Evolutionary conservation across 2,797 vertebrate species (phyloP).

Genomic region (Lepus oiostolus): DNA sequence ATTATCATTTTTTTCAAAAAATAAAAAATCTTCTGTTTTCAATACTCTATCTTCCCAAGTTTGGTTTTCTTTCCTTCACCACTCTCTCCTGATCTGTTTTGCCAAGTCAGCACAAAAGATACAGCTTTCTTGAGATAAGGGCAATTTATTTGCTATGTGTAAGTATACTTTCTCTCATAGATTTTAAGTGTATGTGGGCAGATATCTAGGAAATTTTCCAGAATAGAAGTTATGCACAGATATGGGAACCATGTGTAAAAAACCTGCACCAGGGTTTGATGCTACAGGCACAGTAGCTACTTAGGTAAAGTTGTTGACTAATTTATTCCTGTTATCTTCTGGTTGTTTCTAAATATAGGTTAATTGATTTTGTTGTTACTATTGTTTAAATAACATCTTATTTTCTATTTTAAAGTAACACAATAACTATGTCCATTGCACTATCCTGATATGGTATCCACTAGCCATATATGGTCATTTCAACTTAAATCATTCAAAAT

Average conservation of each 20-base stretch:
- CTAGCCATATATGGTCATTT: slow-evolving; percentile 3
- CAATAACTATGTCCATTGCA: not conserved
- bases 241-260: slow-evolving; percentile 17
- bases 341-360: not conserved
- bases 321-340: slow-evolving; percentile 24
- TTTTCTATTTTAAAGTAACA: slow-evolving; percentile 21
- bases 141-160: slow-evolving; percentile 27
- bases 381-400: slow-evolving; percentile 24
- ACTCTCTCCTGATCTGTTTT: not conserved
- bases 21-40: not conserved
- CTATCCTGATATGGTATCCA: not conserved
- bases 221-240: not conserved
- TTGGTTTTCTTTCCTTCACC: slow-evolving; percentile 42
- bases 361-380: slow-evolving; percentile 16
- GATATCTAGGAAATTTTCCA: slow-evolving; percentile 56
- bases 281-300: not conserved
- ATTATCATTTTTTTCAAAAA: slow-evolving; percentile 64
- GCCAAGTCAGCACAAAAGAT: slow-evolving; percentile 3
- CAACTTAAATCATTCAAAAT: slow-evolving; percentile 32
- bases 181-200: not conserved
- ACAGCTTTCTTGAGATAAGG: slow-evolving; percentile 27
- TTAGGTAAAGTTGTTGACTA: not conserved
- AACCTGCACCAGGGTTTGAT: not conserved
- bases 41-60: not conserved
- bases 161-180: no score